Conservation (phyloP, 2,888 invertebrate genomes). For the Polydrusus pterygomalis region DNA sequence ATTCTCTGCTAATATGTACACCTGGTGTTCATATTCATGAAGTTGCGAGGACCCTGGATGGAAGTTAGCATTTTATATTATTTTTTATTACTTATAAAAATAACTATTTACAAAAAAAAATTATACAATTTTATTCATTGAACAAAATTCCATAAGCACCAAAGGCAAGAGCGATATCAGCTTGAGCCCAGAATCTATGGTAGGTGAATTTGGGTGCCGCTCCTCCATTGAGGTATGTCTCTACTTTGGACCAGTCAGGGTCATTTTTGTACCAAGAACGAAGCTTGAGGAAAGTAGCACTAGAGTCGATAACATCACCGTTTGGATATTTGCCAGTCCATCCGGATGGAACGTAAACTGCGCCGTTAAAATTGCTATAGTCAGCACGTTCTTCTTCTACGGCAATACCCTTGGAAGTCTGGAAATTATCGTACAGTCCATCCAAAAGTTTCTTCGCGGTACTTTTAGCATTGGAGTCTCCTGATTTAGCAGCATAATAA, state of each 20-base stretch:
- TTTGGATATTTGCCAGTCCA: constrained; percentile 60
- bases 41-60: too few relatives aligned
- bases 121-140: constrained; percentile 56
- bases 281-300: constrained; percentile 58
- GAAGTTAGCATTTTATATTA: too few relatives aligned
- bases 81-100: constrained; percentile 15
- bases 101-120: constrained; percentile 12
- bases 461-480: constrained; percentile 53
- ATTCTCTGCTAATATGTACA: too few relatives aligned
- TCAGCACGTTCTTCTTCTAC: constrained; percentile 56
- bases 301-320: constrained; percentile 59
- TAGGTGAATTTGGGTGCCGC: constrained; percentile 57
- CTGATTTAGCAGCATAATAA: constrained; percentile 60
- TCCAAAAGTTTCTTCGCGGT: constrained; percentile 58
- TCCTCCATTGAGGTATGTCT: constrained; percentile 59
- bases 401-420: constrained; percentile 54
- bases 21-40: too few relatives aligned
- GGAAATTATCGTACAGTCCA: constrained; percentile 54
- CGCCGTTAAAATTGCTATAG: constrained; percentile 58
- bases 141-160: constrained; percentile 60
- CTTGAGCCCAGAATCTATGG: constrained; percentile 61
- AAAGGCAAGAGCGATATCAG: constrained; percentile 59
- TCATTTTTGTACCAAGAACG: constrained; percentile 60
- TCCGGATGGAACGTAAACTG: constrained; percentile 58
- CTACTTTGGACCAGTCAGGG: constrained; percentile 58